Evolutionary conservation across 2,113 vertebrate species (phyloP), one percentile per base, ranked within the genome.

Genomic region (Sterna hirundo): DNA sequence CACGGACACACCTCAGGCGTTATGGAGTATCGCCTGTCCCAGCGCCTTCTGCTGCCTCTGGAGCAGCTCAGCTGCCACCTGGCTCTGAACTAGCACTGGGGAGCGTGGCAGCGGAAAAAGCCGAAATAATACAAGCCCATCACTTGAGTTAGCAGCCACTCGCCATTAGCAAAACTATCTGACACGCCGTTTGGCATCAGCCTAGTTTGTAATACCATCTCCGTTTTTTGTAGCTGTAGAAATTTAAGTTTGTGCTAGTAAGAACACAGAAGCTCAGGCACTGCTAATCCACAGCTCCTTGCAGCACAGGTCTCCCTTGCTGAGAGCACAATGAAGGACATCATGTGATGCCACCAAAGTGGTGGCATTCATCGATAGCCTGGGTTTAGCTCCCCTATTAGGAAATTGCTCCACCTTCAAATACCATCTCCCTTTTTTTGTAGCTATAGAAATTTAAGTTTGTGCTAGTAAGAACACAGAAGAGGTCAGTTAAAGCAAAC

Each of bases 11-110:
- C 36, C 51, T 83, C 46, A 9, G 21, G 6, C 11, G 1, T 58
- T 16, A 23, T 0, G 0, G 30, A 32, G 36, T 12, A 40, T 64
- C 11, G 2, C 72, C 72, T 38, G 60, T 32, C 42, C 68, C 71
- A 20, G 66, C 0, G 1, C 34, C 47, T 86, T 88, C 65, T 74
- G 42, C 66, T 36, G 51, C 54, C 70, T 52, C 55, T 65, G 77
- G 30, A 52, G 52, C n/a, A 26, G 15, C 60, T 79, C 40, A 42
- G 40, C 77, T 82, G 55, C n/a, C 68, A 27, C 52, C 36, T 51
- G 55, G 12, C 76, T 92, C 75, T 51, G 27, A 61, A 38, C 25
- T 27, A 17, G 19, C 54, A 17, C 23, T 15, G 29, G 29, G n/a
- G 38, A 87, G n/a, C 1, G 0, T 11, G 19, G 66, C 76, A 13